phyloP scores from a whole-genome alignment of 1,140 invertebrate species.

The Wiebesia pumilae region DNA sequence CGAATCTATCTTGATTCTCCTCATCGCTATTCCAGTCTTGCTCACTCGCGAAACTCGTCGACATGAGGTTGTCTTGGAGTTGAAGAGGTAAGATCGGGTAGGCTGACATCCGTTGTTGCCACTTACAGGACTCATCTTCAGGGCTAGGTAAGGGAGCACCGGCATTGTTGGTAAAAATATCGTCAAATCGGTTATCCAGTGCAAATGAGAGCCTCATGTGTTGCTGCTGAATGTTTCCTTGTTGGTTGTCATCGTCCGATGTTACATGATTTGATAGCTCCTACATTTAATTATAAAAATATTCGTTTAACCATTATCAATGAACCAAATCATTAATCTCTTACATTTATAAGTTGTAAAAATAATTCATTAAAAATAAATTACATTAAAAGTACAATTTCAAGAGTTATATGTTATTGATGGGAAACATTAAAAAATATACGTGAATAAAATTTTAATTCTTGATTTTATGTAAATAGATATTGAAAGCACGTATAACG shows the following conservation, averaged over 20 bases:
- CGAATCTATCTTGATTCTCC: conserved; percentile 33
- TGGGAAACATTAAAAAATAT: no score
- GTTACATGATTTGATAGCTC: conserved; percentile 55
- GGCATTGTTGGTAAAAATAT: conserved; percentile 57
- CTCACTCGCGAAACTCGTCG: conserved; percentile 70
- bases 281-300: conserved; percentile 8
- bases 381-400: not conserved
- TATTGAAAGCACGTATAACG: no score
- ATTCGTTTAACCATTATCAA: not conserved
- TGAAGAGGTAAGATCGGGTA: conserved; percentile 63
- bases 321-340: not conserved
- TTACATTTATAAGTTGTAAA: not conserved
- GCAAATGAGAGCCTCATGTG: conserved; percentile 60
- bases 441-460: no score
- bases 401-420: not conserved
- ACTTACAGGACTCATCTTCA: conserved; percentile 70
- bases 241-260: conserved; percentile 65
- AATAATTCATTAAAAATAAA: not conserved
- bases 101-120: conserved; percentile 67
- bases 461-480: no score
- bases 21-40: conserved; percentile 69
- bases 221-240: conserved; percentile 52
- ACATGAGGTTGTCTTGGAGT: conserved; percentile 72
- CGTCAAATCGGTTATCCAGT: conserved; percentile 58
- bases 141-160: conserved; percentile 70